Evolutionary conservation across 2,888 invertebrate genomes (phyloP), one percentile per base, ranked within the genome.

Genomic region (Pseudoips prasinana): DNA sequence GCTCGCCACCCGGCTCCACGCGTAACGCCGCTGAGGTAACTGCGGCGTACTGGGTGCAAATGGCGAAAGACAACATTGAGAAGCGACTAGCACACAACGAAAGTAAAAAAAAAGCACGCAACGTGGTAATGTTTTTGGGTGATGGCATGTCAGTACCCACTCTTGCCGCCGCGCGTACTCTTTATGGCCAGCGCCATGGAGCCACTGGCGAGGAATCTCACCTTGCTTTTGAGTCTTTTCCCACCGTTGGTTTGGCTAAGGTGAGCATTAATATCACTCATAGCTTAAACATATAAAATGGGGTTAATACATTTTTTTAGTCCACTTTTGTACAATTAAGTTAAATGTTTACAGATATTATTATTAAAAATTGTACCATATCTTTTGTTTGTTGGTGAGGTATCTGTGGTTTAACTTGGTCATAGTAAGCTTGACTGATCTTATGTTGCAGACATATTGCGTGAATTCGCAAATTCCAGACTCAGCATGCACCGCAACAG

Each of bases 61-160:
- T 87, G 28, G 90, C 87, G 0, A 73, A 74, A 24, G 63, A 68
- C 7, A 80, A 66, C 1, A 68, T 91, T 14, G 56, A 22, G 77
- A 87, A 33, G 22, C 41, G 44, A 7, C 48, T 80, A 30, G 64
- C 68, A 2, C 75, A 33, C 26, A 11, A 41, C 8, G 32, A 17
- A 19, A 25, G 39, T 33, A 9, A 8, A 1, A 10, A 38, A 29
- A 31, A 30, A n/a, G 71, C 70, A 10, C 57, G 59, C 26, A 94
- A 94, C 67, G 79, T 93, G 4, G 91, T 94, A 35, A 80, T 94
- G 69, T 94, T 94, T 71, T 66, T 95, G 26, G 94, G 94, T 1
- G 94, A 94, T 70, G 94, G 94, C 18, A 93, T 94, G 94, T 92
- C 93, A 3, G 73, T 94, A 22, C 86, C 92, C 1, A 94, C 94